Base-by-base conservation (phyloP, 64 coral and sea anemone species). In the Exaiptasia diaphana region DNA sequence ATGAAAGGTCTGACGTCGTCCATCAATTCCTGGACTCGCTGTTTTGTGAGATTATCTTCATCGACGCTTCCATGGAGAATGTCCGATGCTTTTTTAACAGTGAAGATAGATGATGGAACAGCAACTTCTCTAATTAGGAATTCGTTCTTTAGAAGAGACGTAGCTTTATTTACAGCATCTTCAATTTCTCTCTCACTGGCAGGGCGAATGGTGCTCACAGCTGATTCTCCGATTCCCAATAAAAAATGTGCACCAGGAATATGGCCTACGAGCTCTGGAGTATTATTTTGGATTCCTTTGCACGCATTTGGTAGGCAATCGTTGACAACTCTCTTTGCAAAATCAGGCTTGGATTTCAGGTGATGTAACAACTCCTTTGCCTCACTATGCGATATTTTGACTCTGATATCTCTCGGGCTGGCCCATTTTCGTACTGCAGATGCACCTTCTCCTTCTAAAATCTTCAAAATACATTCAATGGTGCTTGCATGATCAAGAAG, bases 31-130 rank as follows among this genome's bases (percentile, higher is more conserved):
- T 33, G 1, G 1, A 45, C 17, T 52, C 85, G 33, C 31, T 78
- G 24, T 13, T 76, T 10, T 31, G 85, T 38, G 1, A 87, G 42
- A 50, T 87, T 49, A 37, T 54, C 24, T 76, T 71, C 24, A 24
- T 34, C 74, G 11, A 79, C 30, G 8, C 59, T 23, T 17, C 41
- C 74, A 87, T 57, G 74, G 9, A 87, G 6, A 20, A 87, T 45
- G 9, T 69, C 23, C 32, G 85, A 87, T 23, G 85, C 85, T 50
- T n/a, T 20, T 1, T 87, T 17, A 11, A 87, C 85, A 24, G 17
- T 54, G 3, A 87, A 20, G 14, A 87, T 79, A 3, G 61, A 11
- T 39, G 21, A 2, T 64, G 32, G 11, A 0, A 11, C 11, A 11
- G 38, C 38, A 0, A 17, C 13, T 24, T 1, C 10, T 7, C 32